Conservation (phyloP, 2,888 invertebrate species). For the Vesta saturnalis region DNA sequence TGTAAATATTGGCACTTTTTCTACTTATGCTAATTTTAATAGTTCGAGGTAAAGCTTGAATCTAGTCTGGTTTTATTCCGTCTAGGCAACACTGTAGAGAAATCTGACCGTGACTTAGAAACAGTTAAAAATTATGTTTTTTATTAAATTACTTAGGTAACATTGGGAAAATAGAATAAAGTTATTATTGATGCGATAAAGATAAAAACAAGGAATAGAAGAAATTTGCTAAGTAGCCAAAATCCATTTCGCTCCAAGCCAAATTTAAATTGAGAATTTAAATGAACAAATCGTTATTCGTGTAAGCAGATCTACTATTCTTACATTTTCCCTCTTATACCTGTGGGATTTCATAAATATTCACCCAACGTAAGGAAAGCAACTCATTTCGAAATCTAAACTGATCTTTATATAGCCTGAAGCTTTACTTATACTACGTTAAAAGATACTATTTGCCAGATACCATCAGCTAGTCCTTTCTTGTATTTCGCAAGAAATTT, state of each 20-base stretch:
- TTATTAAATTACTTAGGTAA: background rate
- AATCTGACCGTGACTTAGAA: too few relatives aligned
- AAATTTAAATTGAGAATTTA: conserved; percentile 28
- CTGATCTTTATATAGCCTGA: conserved; percentile 18
- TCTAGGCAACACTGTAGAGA: too few relatives aligned
- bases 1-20: too few relatives aligned
- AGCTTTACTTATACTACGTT: conserved; percentile 17
- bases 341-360: conserved; percentile 33
- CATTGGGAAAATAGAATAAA: background rate
- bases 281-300: conserved; percentile 32
- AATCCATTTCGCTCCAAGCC: background rate
- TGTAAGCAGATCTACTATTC: conserved; percentile 26
- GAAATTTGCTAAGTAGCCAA: conserved; percentile 18
- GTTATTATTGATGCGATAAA: conserved; percentile 6
- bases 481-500: background rate
- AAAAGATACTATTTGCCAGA: conserved; percentile 10
- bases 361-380: conserved; percentile 24
- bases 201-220: background rate
- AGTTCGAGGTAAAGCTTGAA: too few relatives aligned
- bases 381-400: conserved; percentile 20
- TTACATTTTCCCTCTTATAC: conserved; percentile 28
- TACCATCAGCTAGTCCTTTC: background rate
- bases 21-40: too few relatives aligned
- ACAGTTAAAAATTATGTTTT: too few relatives aligned
- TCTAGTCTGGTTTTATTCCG: too few relatives aligned